Evolutionary conservation across 2,113 vertebrate genomes (phyloP).

Genomic region (Elachura formosa): DNA sequence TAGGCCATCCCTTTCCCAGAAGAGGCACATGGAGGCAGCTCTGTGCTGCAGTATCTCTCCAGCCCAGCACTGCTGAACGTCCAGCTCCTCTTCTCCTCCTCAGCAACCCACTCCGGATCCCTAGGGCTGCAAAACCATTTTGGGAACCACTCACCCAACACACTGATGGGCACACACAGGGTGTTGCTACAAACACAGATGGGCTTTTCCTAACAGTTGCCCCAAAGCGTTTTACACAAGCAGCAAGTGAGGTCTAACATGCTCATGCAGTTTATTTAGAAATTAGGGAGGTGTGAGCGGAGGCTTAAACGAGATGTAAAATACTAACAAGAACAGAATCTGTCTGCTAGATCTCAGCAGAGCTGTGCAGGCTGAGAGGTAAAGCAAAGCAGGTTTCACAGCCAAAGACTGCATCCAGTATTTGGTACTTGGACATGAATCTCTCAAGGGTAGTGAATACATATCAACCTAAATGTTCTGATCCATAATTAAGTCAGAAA

Average conservation of each 20-base stretch:
- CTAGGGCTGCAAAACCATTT: background rate
- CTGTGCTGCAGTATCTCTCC: background rate
- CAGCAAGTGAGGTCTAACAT: background rate
- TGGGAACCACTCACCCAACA: background rate
- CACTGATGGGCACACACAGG: background rate
- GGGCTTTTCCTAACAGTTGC: background rate
- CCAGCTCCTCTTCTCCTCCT: background rate
- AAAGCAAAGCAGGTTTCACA: background rate
- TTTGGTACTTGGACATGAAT: background rate
- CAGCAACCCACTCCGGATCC: background rate
- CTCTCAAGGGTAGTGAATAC: background rate
- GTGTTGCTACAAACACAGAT: background rate
- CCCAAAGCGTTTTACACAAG: background rate
- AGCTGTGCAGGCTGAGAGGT: background rate
- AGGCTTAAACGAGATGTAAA: background rate
- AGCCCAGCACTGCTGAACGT: background rate
- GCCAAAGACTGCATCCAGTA: background rate
- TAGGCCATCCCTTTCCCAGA: background rate
- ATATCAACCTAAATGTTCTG: background rate
- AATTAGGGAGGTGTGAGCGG: background rate
- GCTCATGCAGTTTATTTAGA: background rate
- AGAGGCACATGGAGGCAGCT: accelerated
- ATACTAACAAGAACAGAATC: background rate
- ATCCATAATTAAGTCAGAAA: background rate
- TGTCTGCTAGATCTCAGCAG: background rate